Conservation (phyloP, 1,140 invertebrate species). For the Planococcus citri region DNA sequence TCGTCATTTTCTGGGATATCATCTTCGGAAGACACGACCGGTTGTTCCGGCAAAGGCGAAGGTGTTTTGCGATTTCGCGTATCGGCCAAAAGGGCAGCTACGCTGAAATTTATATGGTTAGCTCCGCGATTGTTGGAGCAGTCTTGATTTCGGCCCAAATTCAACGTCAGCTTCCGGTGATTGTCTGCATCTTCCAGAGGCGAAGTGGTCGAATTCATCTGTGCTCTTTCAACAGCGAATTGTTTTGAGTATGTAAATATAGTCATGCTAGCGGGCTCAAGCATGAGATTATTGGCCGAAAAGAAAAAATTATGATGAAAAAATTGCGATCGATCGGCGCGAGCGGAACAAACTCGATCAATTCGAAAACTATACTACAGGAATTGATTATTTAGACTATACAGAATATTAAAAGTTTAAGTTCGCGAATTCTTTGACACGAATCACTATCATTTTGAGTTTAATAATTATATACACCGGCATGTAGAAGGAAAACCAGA, state of each 20-base stretch:
- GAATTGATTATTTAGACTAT: no score
- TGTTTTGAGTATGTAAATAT: constrained; percentile 11
- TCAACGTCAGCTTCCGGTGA: neutral
- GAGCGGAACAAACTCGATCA: no score
- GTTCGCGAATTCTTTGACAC: neutral
- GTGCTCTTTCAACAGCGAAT: constrained; percentile 13
- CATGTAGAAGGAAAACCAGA: neutral
- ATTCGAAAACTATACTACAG: no score
- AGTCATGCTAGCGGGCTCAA: constrained; percentile 17
- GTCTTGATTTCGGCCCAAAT: neutral
- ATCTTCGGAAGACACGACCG: constrained; percentile 26
- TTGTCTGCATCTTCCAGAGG: neutral
- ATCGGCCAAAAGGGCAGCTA: constrained; percentile 38
- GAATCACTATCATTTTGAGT: neutral
- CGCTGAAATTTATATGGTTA: constrained; percentile 37
- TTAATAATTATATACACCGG: no score
- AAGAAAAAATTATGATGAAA: neutral
- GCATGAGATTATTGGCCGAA: constrained; percentile 4
- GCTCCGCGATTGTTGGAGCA: constrained; percentile 25
- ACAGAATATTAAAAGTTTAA: neutral
- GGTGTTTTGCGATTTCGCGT: constrained; percentile 27
- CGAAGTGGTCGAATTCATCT: neutral
- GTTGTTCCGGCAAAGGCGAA: neutral
- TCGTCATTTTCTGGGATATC: constrained; percentile 24
- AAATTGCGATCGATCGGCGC: neutral